Conservation (phyloP, 1,140 invertebrate genomes). For the Pygmarrhopalites habei region DNA sequence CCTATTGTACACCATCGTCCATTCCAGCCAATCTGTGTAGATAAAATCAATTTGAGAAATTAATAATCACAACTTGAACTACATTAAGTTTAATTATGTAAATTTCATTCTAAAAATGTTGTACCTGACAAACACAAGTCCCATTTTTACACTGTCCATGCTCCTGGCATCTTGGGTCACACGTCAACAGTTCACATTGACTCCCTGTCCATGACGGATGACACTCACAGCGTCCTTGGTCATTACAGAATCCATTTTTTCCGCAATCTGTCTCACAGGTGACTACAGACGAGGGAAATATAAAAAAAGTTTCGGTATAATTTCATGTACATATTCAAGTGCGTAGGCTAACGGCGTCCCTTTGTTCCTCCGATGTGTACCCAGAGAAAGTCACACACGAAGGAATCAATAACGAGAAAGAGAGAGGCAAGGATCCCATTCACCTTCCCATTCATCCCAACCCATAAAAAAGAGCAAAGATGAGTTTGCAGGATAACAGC, state of each 20-base stretch:
- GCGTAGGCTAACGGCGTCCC: too few species aligned
- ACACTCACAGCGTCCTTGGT: slow-evolving; percentile 75
- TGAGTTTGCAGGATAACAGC: slow-evolving; percentile 7
- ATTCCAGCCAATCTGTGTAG: slow-evolving; percentile 96
- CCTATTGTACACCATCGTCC: slow-evolving; percentile 90
- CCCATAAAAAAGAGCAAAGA: slow-evolving; percentile 17
- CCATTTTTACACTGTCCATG: slow-evolving; percentile 96
- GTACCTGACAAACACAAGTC: slow-evolving; percentile 90
- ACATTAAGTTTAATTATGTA: too few species aligned
- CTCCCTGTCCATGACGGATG: slow-evolving; percentile 83
- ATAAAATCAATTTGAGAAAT: too few species aligned
- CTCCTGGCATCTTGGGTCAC: slow-evolving; percentile 83
- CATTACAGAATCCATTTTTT: slow-evolving; percentile 75
- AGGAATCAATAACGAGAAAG: slow-evolving; percentile 18
- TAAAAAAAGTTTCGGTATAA: too few species aligned
- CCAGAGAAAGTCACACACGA: too few species aligned
- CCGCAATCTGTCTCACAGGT: slow-evolving; percentile 86
- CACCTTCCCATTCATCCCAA: slow-evolving; percentile 7
- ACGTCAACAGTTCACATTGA: slow-evolving; percentile 79
- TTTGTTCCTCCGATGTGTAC: too few species aligned
- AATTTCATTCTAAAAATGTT: too few species aligned
- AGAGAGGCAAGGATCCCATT: neutral
- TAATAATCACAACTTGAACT: too few species aligned
- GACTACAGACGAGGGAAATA: slow-evolving; percentile 51
- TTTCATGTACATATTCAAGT: too few species aligned